phyloP scores from a whole-genome alignment of 2,888 invertebrate species.

The Hirtodrosophila duncani region DNA sequence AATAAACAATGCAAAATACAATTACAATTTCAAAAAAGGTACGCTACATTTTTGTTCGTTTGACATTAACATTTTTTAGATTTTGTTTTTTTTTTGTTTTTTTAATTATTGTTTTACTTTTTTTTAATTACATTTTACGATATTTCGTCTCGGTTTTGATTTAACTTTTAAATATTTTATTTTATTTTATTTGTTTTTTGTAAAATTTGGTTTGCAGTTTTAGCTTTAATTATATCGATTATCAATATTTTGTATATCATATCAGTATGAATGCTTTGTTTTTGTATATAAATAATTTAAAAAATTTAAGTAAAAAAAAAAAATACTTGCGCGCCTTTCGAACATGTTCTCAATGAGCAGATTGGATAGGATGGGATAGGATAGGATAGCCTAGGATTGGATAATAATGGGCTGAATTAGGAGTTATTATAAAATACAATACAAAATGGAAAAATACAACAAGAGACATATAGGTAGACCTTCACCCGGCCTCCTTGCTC shows the following conservation, averaged over 20 bases:
- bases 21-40: background rate
- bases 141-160: slow-evolving; percentile 1
- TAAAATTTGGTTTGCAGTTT: slow-evolving; percentile 69
- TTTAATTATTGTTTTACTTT: slow-evolving; percentile 7
- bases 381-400: no score
- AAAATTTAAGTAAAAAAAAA: slow-evolving; percentile 21
- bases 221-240: slow-evolving; percentile 22
- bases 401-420: no score
- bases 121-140: slow-evolving; percentile 27
- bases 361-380: no score
- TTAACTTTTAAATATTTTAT: slow-evolving; percentile 11
- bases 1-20: slow-evolving; percentile 31
- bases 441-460: slow-evolving; percentile 3
- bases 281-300: slow-evolving; percentile 42
- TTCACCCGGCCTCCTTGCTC: no score
- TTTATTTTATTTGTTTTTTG: slow-evolving; percentile 22
- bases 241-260: slow-evolving; percentile 15
- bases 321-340: slow-evolving; percentile 34
- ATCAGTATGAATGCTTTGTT: slow-evolving; percentile 4
- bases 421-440: no score
- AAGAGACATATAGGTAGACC: slow-evolving; percentile 23
- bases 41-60: background rate
- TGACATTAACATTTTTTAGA: slow-evolving; percentile 12
- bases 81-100: slow-evolving; percentile 2
- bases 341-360: no score